Conservation (phyloP, 1,140 invertebrate genomes). For the Grapholita molesta region DNA sequence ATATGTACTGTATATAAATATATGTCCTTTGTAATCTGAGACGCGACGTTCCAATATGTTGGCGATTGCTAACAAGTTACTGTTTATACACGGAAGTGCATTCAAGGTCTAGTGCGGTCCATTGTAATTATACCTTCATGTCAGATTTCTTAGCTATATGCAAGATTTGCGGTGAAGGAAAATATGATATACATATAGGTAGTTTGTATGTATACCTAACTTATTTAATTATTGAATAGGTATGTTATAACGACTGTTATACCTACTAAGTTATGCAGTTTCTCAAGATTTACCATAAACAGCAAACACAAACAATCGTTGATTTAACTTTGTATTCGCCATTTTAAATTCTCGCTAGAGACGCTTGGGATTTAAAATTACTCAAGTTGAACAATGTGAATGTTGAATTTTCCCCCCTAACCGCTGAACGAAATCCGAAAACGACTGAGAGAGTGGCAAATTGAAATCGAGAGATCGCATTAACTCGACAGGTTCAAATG, state of each 20-base stretch:
- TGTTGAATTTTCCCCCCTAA: neutral
- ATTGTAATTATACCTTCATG: neutral
- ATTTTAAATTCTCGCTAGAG: too few species aligned
- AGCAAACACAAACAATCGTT: too few species aligned
- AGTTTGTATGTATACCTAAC: neutral
- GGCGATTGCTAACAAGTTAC: neutral
- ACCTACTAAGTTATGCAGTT: too few species aligned
- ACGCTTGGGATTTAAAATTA: neutral
- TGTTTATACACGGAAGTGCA: neutral
- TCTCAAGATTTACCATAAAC: too few species aligned
- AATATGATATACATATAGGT: neutral
- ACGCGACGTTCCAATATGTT: neutral
- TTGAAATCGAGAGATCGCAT: neutral
- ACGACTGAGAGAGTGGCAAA: neutral
- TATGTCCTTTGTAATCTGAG: neutral
- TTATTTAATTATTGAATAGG: too few species aligned
- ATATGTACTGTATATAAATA: neutral
- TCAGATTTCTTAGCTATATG: neutral
- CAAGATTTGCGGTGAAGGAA: neutral
- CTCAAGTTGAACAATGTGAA: neutral
- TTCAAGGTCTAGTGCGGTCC: neutral
- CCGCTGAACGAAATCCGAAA: neutral
- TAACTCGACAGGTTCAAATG: neutral
- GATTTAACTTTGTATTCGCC: too few species aligned
- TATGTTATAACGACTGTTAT: too few species aligned